Percentiles rank a stretch among this genome's conserved stretches.
Evolutionary conservation across 1,140 invertebrate genomes (phyloP).

Genomic region (Marisa cornuarietis): DNA sequence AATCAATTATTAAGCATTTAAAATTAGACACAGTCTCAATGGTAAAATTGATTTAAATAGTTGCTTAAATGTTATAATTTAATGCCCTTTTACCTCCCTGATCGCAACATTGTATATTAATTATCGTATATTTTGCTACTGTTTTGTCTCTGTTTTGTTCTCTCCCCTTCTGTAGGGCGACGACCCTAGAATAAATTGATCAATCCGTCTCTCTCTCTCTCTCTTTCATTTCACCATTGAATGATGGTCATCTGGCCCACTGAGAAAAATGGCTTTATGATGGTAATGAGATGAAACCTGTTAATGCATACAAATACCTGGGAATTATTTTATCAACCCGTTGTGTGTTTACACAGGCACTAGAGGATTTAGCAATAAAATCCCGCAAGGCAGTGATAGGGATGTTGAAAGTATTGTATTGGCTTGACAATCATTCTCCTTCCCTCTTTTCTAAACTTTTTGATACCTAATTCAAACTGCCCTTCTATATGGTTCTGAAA

Average conservation of each 20-base stretch:
- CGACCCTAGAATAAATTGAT: no score
- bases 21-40: no score
- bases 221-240: not conserved
- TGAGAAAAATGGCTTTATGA: not conserved
- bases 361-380: not conserved
- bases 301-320: slow-evolving; percentile 3
- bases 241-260: not conserved
- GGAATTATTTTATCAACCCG: not conserved
- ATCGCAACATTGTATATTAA: no score
- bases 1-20: no score
- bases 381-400: not conserved
- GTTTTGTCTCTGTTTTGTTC: no score
- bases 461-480: not conserved
- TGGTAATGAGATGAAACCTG: not conserved
- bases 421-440: not conserved
- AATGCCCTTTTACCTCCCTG: no score
- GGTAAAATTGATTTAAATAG: no score
- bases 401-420: no score
- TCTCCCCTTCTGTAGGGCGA: no score
- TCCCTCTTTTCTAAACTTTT: not conserved
- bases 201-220: no score
- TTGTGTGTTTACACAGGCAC: not conserved
- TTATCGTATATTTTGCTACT: no score
- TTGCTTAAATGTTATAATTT: no score
- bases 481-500: not conserved